Evolutionary conservation across 2,888 invertebrate species (phyloP), one percentile per base, ranked within the genome.

Genomic region (Chymomyza procnemis): DNA sequence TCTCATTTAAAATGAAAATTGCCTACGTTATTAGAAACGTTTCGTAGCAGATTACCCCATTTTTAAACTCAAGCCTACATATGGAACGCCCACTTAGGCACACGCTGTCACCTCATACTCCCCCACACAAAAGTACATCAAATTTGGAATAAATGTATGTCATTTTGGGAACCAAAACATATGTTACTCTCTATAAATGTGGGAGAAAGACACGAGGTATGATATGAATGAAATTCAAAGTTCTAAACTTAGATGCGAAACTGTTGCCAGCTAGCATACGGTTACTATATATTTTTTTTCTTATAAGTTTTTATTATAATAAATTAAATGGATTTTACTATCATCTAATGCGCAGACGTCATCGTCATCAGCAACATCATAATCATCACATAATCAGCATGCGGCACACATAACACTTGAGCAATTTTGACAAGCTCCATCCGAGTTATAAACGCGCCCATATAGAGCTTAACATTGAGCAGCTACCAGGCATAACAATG

Each of bases 301-400:
- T 41, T 5, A 12, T 41, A 26, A 26, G 26, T 41, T 41, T 41
- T 41, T 30, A n/a, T 30, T 41, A 2, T 41, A 41, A 41, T 12
- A 12, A 41, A 34, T 21, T 47, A 30, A 72, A 78, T 74, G 74
- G 80, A 80, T 75, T 79, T 75, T 79, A 79, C 64, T 76, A 76
- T 66, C 78, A 68, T 57, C 65, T 50, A 19, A 48, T 57, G 14
- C 48, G 41, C 61, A 62, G 56, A 14, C 22, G 19, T 57, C 12
- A 18, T 57, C 12, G 34, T n/a, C 50, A n/a, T 4, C 57, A 57
- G 48, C 18, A 14, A 12, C 30, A 9, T 61, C 8, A 46, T 56
- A 59, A 55, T 68, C 66, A 60, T 64, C 63, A 61, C 2, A 41
- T 41, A 67, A 76, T 79, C 69, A 70, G 66, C 64, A 75, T 75